phyloP scores from a whole-genome alignment of 2,113 vertebrate species.

The Ictidomys tridecemlineatus region DNA sequence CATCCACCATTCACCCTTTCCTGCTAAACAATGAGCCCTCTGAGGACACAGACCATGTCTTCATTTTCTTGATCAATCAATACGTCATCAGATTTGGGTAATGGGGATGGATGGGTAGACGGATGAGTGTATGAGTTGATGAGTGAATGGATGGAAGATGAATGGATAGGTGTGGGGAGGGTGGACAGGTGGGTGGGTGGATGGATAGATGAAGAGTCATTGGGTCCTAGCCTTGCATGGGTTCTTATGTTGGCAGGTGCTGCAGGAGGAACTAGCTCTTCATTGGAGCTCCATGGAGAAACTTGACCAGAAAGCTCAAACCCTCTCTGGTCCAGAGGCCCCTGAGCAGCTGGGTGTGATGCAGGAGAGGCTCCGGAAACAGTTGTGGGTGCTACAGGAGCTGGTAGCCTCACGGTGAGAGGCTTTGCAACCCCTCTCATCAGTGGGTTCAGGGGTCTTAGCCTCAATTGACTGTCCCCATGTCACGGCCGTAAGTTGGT shows the following conservation, averaged over 20 bases:
- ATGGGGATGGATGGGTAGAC: too few species aligned
- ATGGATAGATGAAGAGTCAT: background rate
- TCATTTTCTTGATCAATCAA: background rate
- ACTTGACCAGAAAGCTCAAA: slow-evolving; percentile 74
- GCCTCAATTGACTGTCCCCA: background rate
- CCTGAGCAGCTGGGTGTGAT: slow-evolving; percentile 86
- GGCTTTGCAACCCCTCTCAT: rapidly evolving
- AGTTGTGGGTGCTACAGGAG: slow-evolving; percentile 87
- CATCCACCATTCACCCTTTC: background rate
- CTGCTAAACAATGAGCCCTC: background rate
- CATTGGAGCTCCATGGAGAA: slow-evolving; percentile 79
- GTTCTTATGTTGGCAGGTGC: slow-evolving; percentile 73
- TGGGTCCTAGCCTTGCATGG: background rate
- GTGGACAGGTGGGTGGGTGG: background rate
- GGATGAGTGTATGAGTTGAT: too few species aligned
- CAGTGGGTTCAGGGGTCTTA: background rate
- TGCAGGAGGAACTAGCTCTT: slow-evolving; percentile 86
- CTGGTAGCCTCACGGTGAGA: slow-evolving; percentile 88
- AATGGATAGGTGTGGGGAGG: background rate
- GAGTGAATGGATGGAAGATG: background rate
- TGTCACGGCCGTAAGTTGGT: too few species aligned
- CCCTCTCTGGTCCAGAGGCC: slow-evolving; percentile 61
- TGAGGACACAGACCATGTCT: background rate
- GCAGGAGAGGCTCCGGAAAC: slow-evolving; percentile 85
- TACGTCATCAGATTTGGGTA: background rate